Conservation (phyloP, 2,113 vertebrate species). For the Balaenoptera acutorostrata region DNA sequence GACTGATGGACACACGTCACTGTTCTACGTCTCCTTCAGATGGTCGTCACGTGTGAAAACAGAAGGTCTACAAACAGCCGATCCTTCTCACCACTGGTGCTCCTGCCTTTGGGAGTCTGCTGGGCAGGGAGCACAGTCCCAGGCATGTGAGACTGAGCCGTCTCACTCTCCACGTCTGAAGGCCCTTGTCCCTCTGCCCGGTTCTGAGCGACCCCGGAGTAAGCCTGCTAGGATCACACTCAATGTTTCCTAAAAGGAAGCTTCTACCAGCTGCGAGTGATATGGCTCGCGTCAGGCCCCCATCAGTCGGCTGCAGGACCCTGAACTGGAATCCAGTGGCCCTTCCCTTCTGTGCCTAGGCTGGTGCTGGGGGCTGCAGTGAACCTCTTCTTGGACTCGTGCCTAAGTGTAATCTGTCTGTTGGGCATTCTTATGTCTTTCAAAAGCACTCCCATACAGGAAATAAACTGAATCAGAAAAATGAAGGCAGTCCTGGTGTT, state of each 20-base stretch:
- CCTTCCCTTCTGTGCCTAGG: neutral
- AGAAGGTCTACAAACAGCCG: neutral
- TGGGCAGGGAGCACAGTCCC: neutral
- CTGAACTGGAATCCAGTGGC: neutral
- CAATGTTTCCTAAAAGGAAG: neutral
- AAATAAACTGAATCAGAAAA: neutral
- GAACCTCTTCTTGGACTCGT: neutral
- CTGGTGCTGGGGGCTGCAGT: neutral
- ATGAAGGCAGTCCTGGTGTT: neutral
- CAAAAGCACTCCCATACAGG: neutral
- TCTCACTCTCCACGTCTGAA: neutral
- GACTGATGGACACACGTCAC: neutral
- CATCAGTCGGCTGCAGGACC: rapidly evolving
- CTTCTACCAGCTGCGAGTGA: neutral
- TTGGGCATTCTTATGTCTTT: neutral
- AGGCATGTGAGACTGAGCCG: too few relatives aligned
- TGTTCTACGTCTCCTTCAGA: neutral
- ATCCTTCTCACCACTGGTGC: neutral
- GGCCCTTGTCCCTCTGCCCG: neutral
- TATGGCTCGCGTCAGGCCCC: rapidly evolving
- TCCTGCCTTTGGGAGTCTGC: neutral
- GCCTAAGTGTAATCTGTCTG: neutral
- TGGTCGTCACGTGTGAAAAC: neutral
- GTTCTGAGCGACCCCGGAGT: neutral
- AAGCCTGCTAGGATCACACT: neutral